Percentiles rank a stretch among this genome's conserved stretches.
phyloP scores from a whole-genome alignment of 2,113 vertebrate genomes.

The Zapornia atra region DNA sequence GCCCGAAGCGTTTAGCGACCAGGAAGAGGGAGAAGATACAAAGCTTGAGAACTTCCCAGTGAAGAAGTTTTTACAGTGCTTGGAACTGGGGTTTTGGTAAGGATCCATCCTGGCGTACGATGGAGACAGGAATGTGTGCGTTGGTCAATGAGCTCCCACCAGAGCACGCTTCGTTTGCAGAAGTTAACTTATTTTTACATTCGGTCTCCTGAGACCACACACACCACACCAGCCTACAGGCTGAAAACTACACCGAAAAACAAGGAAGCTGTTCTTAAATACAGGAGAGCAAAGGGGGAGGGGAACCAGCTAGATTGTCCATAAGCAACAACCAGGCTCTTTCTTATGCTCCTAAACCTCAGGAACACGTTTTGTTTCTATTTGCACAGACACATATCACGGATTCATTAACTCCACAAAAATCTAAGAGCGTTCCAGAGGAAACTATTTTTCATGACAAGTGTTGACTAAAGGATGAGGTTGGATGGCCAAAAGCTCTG shows the following conservation, averaged over 20 bases:
- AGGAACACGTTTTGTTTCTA: neutral
- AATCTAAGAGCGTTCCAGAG: conserved; percentile 30
- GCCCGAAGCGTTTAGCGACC: neutral
- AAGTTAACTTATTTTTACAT: conserved; percentile 6
- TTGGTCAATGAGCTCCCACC: neutral
- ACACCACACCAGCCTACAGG: neutral
- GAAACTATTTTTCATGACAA: conserved; percentile 21
- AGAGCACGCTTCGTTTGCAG: neutral
- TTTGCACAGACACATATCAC: conserved; percentile 47
- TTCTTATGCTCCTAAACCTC: neutral
- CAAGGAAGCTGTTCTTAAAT: conserved; percentile 14
- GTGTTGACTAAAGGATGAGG: conserved; percentile 19
- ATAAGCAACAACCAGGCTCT: conserved; percentile 27
- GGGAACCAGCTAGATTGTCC: conserved; percentile 19
- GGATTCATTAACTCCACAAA: conserved; percentile 32
- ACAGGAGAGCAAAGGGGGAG: neutral
- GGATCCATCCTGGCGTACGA: neutral
- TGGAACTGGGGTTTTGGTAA: neutral
- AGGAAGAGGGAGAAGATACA: neutral
- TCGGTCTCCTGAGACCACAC: conserved; percentile 30
- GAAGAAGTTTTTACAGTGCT: conserved; percentile 29
- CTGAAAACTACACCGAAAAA: conserved; percentile 17
- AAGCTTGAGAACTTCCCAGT: neutral
- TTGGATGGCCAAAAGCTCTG: conserved; percentile 28
- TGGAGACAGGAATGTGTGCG: neutral